phyloP scores from a whole-genome alignment of 2,888 invertebrate genomes.

The Orthosia gracilis region DNA sequence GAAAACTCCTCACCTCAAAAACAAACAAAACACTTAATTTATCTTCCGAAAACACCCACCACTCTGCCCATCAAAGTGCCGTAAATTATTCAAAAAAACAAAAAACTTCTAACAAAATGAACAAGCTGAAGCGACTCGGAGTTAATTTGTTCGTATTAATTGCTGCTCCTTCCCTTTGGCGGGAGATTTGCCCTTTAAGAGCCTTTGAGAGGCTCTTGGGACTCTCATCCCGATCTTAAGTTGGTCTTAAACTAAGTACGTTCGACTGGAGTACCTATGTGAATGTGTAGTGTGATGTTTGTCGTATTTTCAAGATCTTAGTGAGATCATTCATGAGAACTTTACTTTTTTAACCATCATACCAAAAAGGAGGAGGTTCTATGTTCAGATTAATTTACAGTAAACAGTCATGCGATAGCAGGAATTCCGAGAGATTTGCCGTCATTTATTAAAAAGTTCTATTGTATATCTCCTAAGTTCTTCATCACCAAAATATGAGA shows the following conservation, averaged over 20 bases:
- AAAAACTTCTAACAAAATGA: slow-evolving; percentile 37
- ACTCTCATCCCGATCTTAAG: slow-evolving; percentile 45
- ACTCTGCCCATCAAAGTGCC: slow-evolving; percentile 21
- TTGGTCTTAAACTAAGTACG: slow-evolving; percentile 39
- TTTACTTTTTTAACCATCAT: too few relatives aligned
- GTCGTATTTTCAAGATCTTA: background rate
- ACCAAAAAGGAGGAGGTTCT: too few relatives aligned
- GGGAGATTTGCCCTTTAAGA: slow-evolving; percentile 45
- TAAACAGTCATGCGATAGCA: too few relatives aligned
- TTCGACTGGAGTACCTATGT: background rate
- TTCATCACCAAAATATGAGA: too few relatives aligned
- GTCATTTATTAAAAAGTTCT: too few relatives aligned
- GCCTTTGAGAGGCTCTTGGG: slow-evolving; percentile 40
- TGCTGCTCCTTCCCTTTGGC: slow-evolving; percentile 31
- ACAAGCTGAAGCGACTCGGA: slow-evolving; percentile 34
- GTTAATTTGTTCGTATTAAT: slow-evolving; percentile 63
- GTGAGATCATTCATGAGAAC: too few relatives aligned
- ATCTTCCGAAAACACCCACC: background rate
- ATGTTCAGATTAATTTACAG: too few relatives aligned
- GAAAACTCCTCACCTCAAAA: background rate
- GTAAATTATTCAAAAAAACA: slow-evolving; percentile 35
- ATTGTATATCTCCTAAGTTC: too few relatives aligned
- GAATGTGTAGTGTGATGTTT: slow-evolving; percentile 7
- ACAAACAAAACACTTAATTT: background rate
- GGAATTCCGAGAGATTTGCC: too few relatives aligned